Evolutionary conservation across 2,113 vertebrate genomes (phyloP).

Genomic region (Malurus melanocephalus): DNA sequence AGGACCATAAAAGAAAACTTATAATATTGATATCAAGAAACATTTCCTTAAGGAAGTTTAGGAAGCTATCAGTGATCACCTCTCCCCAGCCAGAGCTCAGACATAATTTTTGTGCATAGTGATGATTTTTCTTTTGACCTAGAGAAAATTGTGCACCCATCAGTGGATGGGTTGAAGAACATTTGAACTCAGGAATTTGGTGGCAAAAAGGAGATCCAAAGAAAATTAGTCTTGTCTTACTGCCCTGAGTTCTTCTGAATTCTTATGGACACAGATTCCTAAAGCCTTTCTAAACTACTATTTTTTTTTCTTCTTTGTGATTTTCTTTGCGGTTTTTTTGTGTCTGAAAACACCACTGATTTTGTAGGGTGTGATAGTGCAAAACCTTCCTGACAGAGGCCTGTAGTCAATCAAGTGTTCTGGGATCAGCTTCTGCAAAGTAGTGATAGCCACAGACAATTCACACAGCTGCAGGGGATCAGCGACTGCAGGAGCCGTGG

Average conservation of each 20-base stretch:
- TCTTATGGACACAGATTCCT: neutral
- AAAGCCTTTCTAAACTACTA: neutral
- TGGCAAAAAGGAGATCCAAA: neutral
- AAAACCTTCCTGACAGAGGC: neutral
- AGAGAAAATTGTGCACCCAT: neutral
- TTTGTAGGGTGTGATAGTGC: neutral
- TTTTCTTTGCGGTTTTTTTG: neutral
- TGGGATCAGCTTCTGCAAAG: neutral
- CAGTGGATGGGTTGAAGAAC: neutral
- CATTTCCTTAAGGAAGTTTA: neutral
- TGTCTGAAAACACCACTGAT: neutral
- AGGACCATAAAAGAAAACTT: neutral
- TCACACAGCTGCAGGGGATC: neutral
- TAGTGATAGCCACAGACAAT: rapidly evolving
- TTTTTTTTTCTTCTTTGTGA: neutral
- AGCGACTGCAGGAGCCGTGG: rapidly evolving
- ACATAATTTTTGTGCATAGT: neutral
- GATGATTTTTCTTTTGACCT: neutral
- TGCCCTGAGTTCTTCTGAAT: neutral
- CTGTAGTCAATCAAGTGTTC: neutral
- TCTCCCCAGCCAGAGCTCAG: neutral
- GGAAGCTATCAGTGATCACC: neutral
- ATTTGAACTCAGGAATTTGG: neutral
- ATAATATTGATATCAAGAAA: neutral
- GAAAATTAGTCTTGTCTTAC: neutral